Evolutionary conservation across 1,140 invertebrate species (phyloP), one percentile per base, ranked within the genome.

Genomic region (Hormaphis cornu): DNA sequence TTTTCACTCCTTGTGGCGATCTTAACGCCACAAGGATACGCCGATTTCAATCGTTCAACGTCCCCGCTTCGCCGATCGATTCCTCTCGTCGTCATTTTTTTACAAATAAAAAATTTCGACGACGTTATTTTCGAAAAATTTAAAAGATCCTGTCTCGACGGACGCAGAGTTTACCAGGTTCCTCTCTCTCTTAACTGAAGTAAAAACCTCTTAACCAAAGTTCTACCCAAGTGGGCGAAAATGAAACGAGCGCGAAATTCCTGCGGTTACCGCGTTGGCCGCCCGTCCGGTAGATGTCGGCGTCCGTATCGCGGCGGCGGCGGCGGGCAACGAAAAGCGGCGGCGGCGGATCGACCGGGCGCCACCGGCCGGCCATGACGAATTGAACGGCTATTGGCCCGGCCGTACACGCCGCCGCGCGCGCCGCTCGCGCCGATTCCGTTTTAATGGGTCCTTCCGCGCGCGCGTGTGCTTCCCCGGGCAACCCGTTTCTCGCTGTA

Each of bases 301-400:
- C 9, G 1, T n/a, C 8, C 4, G 18, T 54, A 54, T n/a, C 28
- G 52, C 18, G 18, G 16, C 20, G 1, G 8, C 37, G 53, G 18
- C 18, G 53, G 53, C 53, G 30, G n/a, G 18, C 26, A n/a, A 33
- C 10, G 53, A 50, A 26, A 26, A 10, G 28, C 53, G 30, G 22
- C 50, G 16, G 53, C 30, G 28, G 54, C 54, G 40, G n/a, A n/a
- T n/a, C 40, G 56, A 6, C 20, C 35, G 56, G 56, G 56, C 33
- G 33, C 33, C 56, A 37, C 30, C 28, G 30, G 58, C 42, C 37
- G 40, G 58, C 58, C 58, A 46, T 63, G 58, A 63, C 58, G 58
- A 63, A 63, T 63, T 46, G 58, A 63, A 63, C 58, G 37, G 42
- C 58, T 63, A 63, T 63, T 63, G 58, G 58, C 58, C 58, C 58